A percentile compares a stretch with the other conserved stretches of the same genome.
These are phyloP conservation scores for Oenanthe melanoleuca DNA, from an alignment of 2,113 vertebrate genomes.

Conservation along the genomic window DNA sequence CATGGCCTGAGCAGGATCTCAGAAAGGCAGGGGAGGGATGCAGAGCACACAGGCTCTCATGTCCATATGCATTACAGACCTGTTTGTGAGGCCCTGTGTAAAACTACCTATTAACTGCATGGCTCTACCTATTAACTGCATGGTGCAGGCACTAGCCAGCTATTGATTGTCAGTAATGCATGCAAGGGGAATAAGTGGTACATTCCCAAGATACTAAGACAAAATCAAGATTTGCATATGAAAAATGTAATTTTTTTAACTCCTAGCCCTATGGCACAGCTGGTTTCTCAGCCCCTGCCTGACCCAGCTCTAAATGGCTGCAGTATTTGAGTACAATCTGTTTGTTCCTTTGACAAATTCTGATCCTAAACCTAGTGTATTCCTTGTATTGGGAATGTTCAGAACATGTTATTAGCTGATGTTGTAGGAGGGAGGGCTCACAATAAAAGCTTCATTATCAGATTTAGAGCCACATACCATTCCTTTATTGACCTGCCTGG, in stretches of 20 bases:
- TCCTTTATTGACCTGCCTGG: conserved; percentile 80
- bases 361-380: not conserved
- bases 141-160: not conserved
- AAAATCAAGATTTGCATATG: not conserved
- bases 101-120: not conserved
- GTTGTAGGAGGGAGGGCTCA: conserved; percentile 73
- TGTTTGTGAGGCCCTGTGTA: not conserved
- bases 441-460: conserved; percentile 82
- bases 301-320: not conserved
- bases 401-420: conserved; percentile 80
- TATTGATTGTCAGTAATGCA: not conserved
- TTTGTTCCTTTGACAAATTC: conserved; percentile 1
- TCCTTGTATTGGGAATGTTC: not conserved
- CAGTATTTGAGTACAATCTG: not conserved
- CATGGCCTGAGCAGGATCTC: not conserved
- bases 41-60: not conserved
- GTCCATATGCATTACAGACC: not conserved
- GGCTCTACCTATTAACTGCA: not conserved
- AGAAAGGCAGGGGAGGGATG: not conserved
- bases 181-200: not conserved
- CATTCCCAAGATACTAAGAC: not conserved
- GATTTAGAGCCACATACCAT: conserved; percentile 81
- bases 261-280: not conserved
- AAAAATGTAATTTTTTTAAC: not conserved
- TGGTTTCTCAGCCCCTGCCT: not conserved